Percentiles rank a stretch among this genome's conserved stretches.
Evolutionary conservation across 1,140 invertebrate genomes (phyloP).

Genomic region (Antheraea mylitta): DNA sequence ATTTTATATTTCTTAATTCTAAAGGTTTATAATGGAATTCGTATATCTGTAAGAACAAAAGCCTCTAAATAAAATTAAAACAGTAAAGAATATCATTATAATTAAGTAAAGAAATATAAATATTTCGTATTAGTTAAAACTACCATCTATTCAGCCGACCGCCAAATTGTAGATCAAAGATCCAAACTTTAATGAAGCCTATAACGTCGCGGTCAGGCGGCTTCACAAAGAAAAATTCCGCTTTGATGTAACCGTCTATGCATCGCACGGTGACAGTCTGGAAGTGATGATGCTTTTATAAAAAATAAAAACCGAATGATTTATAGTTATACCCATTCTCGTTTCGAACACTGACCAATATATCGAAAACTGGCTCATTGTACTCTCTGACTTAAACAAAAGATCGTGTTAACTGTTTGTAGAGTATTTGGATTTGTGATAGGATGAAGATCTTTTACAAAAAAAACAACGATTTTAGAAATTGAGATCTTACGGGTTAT

Average conservation of each 20-base stretch:
- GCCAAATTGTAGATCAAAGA: constrained; percentile 40
- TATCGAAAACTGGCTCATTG: constrained; percentile 24
- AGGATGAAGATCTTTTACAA: too few species aligned
- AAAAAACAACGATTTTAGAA: too few species aligned
- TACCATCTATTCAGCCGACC: constrained; percentile 3
- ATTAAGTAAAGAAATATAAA: not conserved
- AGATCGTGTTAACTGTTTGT: not conserved
- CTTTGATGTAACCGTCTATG: constrained; percentile 51
- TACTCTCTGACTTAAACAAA: not conserved
- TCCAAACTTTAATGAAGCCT: constrained; percentile 43
- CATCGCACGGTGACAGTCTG: constrained; percentile 34
- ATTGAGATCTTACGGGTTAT: too few species aligned
- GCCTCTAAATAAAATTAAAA: too few species aligned
- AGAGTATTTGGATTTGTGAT: too few species aligned
- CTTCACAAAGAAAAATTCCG: constrained; percentile 36
- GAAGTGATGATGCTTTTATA: constrained; percentile 67
- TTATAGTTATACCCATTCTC: constrained; percentile 50
- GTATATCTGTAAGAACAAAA: too few species aligned
- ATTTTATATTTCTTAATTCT: too few species aligned
- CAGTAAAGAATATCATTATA: not conserved
- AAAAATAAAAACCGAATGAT: constrained; percentile 72
- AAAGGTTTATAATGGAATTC: too few species aligned
- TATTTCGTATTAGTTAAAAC: not conserved
- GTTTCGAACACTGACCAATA: constrained; percentile 38
- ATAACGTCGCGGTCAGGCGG: constrained; percentile 40